These are phyloP conservation scores for Falcaria lacertinaria DNA, from an alignment of 2,888 invertebrate genomes.

Conservation along the genomic window DNA sequence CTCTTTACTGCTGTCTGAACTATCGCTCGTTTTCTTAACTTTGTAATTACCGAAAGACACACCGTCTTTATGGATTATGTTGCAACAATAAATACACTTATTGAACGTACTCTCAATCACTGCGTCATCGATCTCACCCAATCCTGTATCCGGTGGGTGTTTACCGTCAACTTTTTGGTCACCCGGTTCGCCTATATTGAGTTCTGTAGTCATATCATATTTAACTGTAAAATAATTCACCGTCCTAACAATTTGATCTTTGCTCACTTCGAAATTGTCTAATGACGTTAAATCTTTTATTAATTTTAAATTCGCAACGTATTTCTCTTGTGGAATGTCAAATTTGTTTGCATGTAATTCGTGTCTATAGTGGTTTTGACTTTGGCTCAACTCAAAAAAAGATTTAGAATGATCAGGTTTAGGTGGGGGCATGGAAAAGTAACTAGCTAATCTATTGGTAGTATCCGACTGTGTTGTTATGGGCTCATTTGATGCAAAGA, in stretches of 20 bases:
- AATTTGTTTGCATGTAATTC: conserved; percentile 8
- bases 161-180: conserved; percentile 11
- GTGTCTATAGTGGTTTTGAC: conserved; percentile 64
- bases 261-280: conserved; percentile 34
- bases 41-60: conserved; percentile 24
- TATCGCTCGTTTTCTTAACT: conserved; percentile 36
- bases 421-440: conserved; percentile 55
- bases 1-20: conserved; percentile 18
- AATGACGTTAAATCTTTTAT: conserved; percentile 57
- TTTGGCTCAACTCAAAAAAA: conserved; percentile 75
- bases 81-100: conserved; percentile 51
- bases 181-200: conserved; percentile 3
- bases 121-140: conserved; percentile 13
- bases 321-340: conserved; percentile 33
- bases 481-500: conserved; percentile 34
- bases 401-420: conserved; percentile 62
- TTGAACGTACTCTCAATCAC: conserved; percentile 18
- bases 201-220: conserved; percentile 26
- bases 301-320: conserved; percentile 35
- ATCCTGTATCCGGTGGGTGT: conserved; percentile 14
- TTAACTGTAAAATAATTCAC: conserved; percentile 62
- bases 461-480: conserved; percentile 24
- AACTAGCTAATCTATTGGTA: conserved; percentile 63
- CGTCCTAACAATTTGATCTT: conserved; percentile 44
- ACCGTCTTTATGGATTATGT: conserved; percentile 13